Base-by-base conservation (phyloP, 2,888 invertebrate species). In the Dexiosoma caninum region DNA sequence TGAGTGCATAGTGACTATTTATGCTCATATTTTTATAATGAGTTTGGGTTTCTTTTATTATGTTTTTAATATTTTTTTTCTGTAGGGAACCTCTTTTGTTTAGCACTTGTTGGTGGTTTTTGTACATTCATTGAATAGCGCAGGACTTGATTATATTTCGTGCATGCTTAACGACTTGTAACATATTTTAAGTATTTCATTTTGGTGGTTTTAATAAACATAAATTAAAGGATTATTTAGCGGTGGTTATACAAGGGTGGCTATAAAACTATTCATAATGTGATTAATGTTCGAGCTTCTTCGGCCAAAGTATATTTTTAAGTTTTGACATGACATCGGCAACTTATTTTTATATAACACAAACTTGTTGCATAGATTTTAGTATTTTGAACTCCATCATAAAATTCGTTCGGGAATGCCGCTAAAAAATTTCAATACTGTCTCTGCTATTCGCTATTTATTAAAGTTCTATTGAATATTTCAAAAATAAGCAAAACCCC, bases 41-140 rank as follows among this genome's bases (percentile, higher is more conserved):
- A 76, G 71, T 76, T 80, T 71, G 80, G 80, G 40, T 71, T 80
- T 66, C 51, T 53, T 75, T 55, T 55, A 76, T 60, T 42, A 42
- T 44, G 19, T 53, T 32, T 67, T 60, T 35, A n/a, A n/a, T n/a
- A n/a, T 30, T 21, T 27, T 27, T 6, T 27, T 27, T 6, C 6
- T 27, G 4, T 14, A 51, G 49, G n/a, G 12, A 23, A 62, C 21
- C 49, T n/a, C n/a, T 64, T 67, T 71, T 71, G 64, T 51, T 32
- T 30, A 66, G 64, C 80, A 76, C 80, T 80, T 80, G 80, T 70
- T 80, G 70, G 74, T 80, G 70, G 74, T 44, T 76, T 71, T 66
- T 49, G 1, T 42, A 16, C 8, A 59, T 40, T 12, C 5, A 14
- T 57, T 30, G 51, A 40, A 49, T 49, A 44, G 69, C 14, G 23